Conservation (phyloP, 2,113 vertebrate species). For the Triplophysa rosa region DNA sequence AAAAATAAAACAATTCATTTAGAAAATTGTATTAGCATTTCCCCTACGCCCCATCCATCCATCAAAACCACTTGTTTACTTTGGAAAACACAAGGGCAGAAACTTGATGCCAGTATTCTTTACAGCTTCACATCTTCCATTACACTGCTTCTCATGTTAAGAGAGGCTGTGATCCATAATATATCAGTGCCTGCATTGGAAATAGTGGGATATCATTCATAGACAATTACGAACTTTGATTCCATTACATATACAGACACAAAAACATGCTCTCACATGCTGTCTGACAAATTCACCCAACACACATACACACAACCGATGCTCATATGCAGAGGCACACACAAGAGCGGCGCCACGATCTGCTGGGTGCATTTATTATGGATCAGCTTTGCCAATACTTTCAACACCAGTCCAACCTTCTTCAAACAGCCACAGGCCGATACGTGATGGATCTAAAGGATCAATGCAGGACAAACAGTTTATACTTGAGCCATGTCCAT, state of each 20-base stretch:
- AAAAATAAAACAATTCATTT: constrained; percentile 43
- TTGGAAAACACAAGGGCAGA: constrained; percentile 45
- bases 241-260: constrained; percentile 45
- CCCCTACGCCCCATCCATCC: constrained; percentile 42
- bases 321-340: constrained; percentile 48
- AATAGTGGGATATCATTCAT: constrained; percentile 50
- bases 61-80: constrained; percentile 51
- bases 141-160: constrained; percentile 35
- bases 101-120: constrained; percentile 50
- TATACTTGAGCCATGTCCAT: constrained; percentile 38
- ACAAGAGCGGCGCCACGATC: constrained; percentile 51
- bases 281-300: constrained; percentile 37
- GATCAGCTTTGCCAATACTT: constrained; percentile 57
- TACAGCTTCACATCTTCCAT: constrained; percentile 46
- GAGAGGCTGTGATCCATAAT: constrained; percentile 42
- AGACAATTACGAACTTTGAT: constrained; percentile 44
- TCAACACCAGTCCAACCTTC: constrained; percentile 51
- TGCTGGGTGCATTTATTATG: constrained; percentile 59
- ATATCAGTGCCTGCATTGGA: constrained; percentile 47
- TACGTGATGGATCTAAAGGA: constrained; percentile 50
- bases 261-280: constrained; percentile 39
- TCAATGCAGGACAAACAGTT: constrained; percentile 44
- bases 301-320: constrained; percentile 23
- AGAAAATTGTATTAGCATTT: constrained; percentile 46
- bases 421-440: constrained; percentile 54